phyloP scores from a whole-genome alignment of 2,113 vertebrate genomes.

The Ciconia maguari region DNA sequence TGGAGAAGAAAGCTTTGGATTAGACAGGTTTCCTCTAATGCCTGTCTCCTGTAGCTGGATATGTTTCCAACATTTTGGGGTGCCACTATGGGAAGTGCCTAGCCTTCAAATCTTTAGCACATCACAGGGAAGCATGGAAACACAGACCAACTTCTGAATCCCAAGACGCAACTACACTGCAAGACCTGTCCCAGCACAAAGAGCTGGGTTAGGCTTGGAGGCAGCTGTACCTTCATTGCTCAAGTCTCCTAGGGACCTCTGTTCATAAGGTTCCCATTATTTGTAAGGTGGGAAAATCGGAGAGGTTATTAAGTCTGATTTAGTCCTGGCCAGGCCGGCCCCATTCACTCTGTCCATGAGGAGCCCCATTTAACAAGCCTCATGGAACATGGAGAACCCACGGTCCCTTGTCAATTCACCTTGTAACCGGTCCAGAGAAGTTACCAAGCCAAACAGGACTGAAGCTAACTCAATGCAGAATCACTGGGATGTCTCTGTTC shows the following conservation, averaged over 20 bases:
- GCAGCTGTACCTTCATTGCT: neutral
- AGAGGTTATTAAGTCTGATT: neutral
- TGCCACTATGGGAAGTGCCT: neutral
- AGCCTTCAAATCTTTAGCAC: neutral
- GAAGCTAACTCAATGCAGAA: neutral
- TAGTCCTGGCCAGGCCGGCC: neutral
- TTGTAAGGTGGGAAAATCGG: neutral
- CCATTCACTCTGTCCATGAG: neutral
- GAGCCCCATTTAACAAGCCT: neutral
- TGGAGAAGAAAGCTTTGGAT: neutral
- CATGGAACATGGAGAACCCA: neutral
- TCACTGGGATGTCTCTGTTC: neutral
- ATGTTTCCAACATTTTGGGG: neutral
- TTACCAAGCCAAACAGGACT: neutral
- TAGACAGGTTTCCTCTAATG: neutral
- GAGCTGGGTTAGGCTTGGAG: neutral
- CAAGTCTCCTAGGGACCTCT: neutral
- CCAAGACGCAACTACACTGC: neutral
- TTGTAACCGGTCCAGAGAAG: neutral
- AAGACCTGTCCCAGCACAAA: neutral
- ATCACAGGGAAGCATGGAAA: neutral
- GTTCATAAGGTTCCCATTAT: neutral
- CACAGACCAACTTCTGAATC: neutral
- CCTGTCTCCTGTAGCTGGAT: neutral
- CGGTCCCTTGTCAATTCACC: fast-evolving